Percentiles rank a stretch among this genome's conserved stretches.
phyloP scores from a whole-genome alignment of 2,797 vertebrate species.

The Galagoides demidoff region DNA sequence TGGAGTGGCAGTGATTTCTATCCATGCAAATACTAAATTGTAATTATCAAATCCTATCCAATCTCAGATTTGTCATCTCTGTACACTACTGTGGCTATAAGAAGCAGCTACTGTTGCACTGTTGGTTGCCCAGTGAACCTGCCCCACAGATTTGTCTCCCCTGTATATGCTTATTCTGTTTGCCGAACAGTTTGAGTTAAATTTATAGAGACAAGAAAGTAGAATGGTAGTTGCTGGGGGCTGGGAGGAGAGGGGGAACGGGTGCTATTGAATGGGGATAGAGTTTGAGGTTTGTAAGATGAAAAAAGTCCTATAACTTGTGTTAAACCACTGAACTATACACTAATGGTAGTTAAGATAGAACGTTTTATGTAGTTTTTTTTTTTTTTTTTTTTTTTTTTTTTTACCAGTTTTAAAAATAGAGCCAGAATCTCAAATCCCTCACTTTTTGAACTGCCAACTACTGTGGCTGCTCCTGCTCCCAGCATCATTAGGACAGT shows the following conservation, averaged over 20 bases:
- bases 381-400: neutral
- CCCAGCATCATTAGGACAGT: neutral
- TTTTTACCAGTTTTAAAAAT: neutral
- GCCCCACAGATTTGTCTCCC: neutral
- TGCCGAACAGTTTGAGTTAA: neutral
- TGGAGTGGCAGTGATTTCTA: neutral
- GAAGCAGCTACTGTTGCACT: neutral
- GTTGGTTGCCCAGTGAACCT: neutral
- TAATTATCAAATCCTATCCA: neutral
- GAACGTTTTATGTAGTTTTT: neutral
- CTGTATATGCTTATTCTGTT: neutral
- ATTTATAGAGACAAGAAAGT: neutral
- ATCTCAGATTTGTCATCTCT: neutral
- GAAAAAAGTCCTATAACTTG: neutral
- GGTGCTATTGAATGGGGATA: neutral
- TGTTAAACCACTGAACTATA: neutral
- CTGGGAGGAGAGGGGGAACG: neutral
- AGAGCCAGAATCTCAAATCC: neutral
- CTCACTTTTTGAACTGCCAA: neutral
- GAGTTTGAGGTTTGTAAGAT: neutral
- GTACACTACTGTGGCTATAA: neutral
- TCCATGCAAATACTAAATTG: neutral
- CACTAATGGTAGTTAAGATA: neutral
- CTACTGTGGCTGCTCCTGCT: neutral
- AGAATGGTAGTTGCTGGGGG: neutral